phyloP scores from a whole-genome alignment of 2,888 invertebrate species.

The Abrostola tripartita region DNA sequence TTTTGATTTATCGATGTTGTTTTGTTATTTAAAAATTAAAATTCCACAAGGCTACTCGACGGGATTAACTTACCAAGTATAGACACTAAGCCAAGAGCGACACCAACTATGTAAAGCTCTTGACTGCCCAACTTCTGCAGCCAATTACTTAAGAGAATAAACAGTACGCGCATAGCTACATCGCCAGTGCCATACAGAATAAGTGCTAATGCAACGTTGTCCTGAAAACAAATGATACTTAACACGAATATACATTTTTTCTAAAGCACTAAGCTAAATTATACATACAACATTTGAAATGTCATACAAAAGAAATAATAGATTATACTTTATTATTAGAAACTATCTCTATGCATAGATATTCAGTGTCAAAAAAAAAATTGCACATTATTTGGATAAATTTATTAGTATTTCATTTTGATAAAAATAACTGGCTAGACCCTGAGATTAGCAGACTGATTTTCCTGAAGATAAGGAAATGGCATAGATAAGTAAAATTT shows the following conservation, averaged over 20 bases:
- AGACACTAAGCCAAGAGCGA: slow-evolving; percentile 79
- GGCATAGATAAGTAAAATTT: slow-evolving; percentile 2
- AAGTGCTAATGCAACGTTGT: slow-evolving; percentile 89
- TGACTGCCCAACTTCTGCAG: slow-evolving; percentile 87
- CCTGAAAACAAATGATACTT: slow-evolving; percentile 68
- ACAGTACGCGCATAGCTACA: slow-evolving; percentile 87
- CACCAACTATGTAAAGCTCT: slow-evolving; percentile 88
- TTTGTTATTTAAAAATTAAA: no score
- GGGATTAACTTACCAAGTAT: slow-evolving; percentile 88
- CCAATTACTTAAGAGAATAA: slow-evolving; percentile 87
- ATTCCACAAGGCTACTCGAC: no score
- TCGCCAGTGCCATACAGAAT: slow-evolving; percentile 90
- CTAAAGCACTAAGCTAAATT: no score
- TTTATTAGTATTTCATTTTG: not conserved
- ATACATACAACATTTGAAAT: no score
- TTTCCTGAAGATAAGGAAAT: not conserved
- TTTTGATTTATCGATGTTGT: no score
- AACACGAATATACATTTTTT: not conserved
- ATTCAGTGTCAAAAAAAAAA: no score
- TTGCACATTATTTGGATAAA: not conserved
- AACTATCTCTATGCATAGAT: no score
- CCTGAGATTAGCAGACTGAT: not conserved
- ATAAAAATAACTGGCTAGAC: not conserved
- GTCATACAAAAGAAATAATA: no score
- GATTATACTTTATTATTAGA: no score